Conservation (phyloP, 2,888 invertebrate species). For the Coenonympha arcania region DNA sequence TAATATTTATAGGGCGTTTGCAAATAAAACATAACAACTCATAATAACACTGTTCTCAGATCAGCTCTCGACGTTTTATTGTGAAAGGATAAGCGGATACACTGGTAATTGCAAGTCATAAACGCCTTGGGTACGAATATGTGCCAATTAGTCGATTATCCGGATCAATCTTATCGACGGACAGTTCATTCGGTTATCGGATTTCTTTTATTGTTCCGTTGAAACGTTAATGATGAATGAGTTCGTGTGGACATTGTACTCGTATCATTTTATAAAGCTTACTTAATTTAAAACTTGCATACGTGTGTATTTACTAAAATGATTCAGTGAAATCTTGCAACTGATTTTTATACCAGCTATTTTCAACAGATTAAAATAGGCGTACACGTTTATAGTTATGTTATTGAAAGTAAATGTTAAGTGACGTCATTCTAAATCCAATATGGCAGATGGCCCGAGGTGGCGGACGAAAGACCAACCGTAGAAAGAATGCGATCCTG, state of each 20-base stretch:
- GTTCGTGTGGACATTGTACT: neutral
- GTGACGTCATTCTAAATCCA: too few species aligned
- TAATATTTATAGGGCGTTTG: neutral
- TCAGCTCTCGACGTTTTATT: conserved; percentile 21
- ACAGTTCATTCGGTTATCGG: neutral
- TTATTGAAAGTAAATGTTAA: too few species aligned
- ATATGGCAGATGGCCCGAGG: too few species aligned
- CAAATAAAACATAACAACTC: neutral
- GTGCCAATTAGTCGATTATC: conserved; percentile 2
- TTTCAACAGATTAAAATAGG: too few species aligned
- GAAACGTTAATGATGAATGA: neutral
- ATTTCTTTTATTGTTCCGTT: conserved; percentile 2
- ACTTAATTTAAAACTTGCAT: too few species aligned
- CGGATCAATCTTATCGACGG: neutral
- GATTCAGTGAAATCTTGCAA: too few species aligned
- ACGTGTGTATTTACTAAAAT: too few species aligned
- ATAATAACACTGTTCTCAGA: neutral
- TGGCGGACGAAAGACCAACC: too few species aligned
- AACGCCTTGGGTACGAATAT: neutral
- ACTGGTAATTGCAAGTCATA: conserved; percentile 7
- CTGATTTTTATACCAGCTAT: too few species aligned
- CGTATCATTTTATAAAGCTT: too few species aligned
- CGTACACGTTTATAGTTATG: too few species aligned
- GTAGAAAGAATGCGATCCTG: too few species aligned
- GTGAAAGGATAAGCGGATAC: conserved; percentile 24